A percentile compares a stretch with the other conserved stretches of the same genome.
Evolutionary conservation across 2,113 vertebrate genomes (phyloP).

Genomic region (Microtus ochrogaster): DNA sequence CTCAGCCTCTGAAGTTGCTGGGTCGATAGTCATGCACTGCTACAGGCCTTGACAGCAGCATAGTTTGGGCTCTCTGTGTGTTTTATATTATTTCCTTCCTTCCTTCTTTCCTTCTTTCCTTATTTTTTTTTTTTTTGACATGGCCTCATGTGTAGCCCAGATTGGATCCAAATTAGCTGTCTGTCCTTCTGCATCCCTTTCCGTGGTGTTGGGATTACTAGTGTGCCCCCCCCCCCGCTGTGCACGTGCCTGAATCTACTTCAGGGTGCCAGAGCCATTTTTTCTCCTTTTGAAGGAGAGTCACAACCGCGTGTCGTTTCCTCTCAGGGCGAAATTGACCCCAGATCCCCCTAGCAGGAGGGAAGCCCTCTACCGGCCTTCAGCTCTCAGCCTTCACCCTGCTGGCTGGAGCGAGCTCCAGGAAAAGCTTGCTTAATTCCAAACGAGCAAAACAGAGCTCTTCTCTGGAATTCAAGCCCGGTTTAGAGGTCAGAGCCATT

Average conservation of each 20-base stretch:
- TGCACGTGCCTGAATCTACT: not conserved
- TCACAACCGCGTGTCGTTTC: not conserved
- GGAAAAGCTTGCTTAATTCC: conserved; percentile 60
- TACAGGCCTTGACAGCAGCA: not conserved
- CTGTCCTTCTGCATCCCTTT: not conserved
- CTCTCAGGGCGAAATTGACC: not conserved
- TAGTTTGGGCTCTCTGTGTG: not conserved
- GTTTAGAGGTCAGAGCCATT: conserved; percentile 64
- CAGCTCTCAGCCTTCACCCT: not conserved
- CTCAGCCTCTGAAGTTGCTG: not conserved
- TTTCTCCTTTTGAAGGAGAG: not conserved
- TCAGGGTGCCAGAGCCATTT: not conserved
- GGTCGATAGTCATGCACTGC: too few relatives aligned
- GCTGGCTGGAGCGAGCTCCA: not conserved
- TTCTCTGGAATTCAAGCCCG: conserved; percentile 61
- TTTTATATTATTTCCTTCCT: too few relatives aligned
- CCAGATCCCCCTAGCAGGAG: not conserved
- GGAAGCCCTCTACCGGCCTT: not conserved
- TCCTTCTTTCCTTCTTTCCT: not conserved
- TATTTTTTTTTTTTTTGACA: not conserved
- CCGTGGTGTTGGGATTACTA: not conserved
- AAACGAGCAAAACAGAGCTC: conserved; percentile 68
- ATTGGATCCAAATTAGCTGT: not conserved
- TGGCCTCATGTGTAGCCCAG: not conserved
- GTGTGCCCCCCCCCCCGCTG: not conserved